Conservation (phyloP, 2,888 invertebrate genomes). For the Acleris laterana region DNA sequence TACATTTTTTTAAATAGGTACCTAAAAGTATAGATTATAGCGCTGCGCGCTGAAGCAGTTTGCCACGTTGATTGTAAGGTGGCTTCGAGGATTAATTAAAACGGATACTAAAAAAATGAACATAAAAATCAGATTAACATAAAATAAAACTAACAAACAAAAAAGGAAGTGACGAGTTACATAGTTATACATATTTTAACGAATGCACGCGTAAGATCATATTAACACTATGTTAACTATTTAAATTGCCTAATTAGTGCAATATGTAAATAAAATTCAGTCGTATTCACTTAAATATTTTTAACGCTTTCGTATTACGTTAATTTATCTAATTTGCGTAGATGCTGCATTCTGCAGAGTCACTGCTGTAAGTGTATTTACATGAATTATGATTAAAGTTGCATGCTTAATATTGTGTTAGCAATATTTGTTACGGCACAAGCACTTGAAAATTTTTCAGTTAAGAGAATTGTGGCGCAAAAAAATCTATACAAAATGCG, state of each 20-base stretch:
- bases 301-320: slow-evolving; percentile 13
- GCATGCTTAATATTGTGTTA: slow-evolving; percentile 10
- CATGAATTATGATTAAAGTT: slow-evolving; percentile 10
- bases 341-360: slow-evolving; percentile 15
- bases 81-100: no score
- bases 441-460: slow-evolving; percentile 37
- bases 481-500: no score
- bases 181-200: no score
- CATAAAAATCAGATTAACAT: no score
- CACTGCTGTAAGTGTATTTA: slow-evolving; percentile 17
- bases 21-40: no score
- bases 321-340: slow-evolving; percentile 5
- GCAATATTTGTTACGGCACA: slow-evolving; percentile 22
- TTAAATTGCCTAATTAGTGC: not conserved
- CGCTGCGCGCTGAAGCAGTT: no score
- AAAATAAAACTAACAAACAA: no score
- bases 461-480: slow-evolving; percentile 5
- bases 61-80: no score
- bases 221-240: not conserved
- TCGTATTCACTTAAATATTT: slow-evolving; percentile 8
- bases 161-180: no score
- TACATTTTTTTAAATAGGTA: no score
- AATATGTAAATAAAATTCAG: slow-evolving; percentile 6
- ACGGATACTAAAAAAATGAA: no score
- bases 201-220: no score